A percentile compares a stretch with the other conserved stretches of the same genome.
Conservation (phyloP, 2,113 vertebrate genomes). For the Antechinus stuartii region DNA sequence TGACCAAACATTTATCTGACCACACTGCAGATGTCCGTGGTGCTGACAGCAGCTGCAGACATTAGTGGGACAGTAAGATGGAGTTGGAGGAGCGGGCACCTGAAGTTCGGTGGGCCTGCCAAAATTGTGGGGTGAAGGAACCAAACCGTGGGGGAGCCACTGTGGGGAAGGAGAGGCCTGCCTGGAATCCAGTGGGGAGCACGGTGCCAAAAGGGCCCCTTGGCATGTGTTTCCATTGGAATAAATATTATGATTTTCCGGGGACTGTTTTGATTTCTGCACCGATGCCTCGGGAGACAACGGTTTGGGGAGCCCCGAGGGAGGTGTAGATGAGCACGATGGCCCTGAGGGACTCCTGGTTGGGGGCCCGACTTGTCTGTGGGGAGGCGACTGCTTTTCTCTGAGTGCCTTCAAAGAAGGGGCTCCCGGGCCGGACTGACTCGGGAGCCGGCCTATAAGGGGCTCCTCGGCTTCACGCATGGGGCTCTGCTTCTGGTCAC, state of each 20-base stretch:
- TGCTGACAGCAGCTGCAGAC: constrained; percentile 85
- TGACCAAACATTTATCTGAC: constrained; percentile 82
- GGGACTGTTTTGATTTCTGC: constrained; percentile 68
- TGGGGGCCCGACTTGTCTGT: constrained; percentile 70
- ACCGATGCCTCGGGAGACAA: constrained; percentile 79
- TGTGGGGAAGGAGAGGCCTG: constrained; percentile 71
- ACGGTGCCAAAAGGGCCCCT: constrained; percentile 64
- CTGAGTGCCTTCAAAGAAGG: constrained; percentile 59
- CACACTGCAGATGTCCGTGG: constrained; percentile 79
- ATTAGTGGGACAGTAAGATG: constrained; percentile 76
- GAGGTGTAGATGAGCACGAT: constrained; percentile 71
- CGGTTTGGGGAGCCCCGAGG: constrained; percentile 79
- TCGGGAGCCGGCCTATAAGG: constrained; percentile 74
- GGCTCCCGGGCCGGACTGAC: constrained; percentile 68
- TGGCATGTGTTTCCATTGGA: constrained; percentile 54
- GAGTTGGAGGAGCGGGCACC: constrained; percentile 81
- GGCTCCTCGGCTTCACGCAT: constrained; percentile 68
- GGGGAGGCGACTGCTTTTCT: constrained; percentile 70
- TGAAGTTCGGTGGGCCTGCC: constrained; percentile 81
- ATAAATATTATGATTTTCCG: constrained; percentile 68
- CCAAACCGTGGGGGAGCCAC: constrained; percentile 71
- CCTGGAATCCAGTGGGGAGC: constrained; percentile 61
- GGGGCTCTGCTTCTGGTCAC: constrained; percentile 68
- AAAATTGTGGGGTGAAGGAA: constrained; percentile 76
- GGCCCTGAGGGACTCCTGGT: constrained; percentile 76